These are phyloP conservation scores for Steromphala cineraria DNA, from an alignment of 2,888 invertebrate genomes.

Conservation along the genomic window DNA sequence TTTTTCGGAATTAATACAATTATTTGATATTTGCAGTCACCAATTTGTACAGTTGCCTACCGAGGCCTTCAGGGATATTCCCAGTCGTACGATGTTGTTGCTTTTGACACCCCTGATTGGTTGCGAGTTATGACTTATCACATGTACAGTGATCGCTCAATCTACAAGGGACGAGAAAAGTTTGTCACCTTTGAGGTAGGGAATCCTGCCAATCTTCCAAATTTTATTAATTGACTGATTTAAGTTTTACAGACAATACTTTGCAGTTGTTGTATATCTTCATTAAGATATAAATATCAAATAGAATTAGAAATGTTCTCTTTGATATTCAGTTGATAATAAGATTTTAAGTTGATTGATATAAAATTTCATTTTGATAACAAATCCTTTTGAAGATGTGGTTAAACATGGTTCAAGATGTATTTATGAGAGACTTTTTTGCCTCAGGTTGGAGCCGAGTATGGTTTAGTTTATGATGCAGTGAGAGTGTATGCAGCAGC, in stretches of 20 bases:
- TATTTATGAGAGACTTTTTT: neutral
- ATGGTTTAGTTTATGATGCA: conserved; percentile 51
- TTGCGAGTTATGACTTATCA: conserved; percentile 29
- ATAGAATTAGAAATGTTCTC: too few species aligned
- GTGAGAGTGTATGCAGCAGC: conserved; percentile 38
- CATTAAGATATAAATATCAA: too few species aligned
- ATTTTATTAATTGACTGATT: too few species aligned
- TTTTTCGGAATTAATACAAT: too few species aligned
- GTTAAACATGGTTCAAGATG: too few species aligned
- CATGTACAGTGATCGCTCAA: conserved; percentile 2
- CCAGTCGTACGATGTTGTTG: conserved; percentile 37
- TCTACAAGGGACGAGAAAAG: neutral
- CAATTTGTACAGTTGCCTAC: conserved; percentile 42
- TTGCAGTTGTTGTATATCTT: too few species aligned
- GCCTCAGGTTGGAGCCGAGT: conserved; percentile 37
- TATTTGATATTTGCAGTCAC: conserved; percentile 24
- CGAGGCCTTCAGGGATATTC: conserved; percentile 35
- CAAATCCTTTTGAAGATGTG: too few species aligned
- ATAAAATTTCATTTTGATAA: too few species aligned
- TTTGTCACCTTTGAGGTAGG: conserved; percentile 15
- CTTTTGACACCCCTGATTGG: conserved; percentile 37
- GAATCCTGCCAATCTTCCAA: too few species aligned
- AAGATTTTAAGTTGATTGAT: too few species aligned
- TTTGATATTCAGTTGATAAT: too few species aligned
- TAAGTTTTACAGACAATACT: too few species aligned